phyloP scores from a whole-genome alignment of 1,140 invertebrate species.

The Drosophila littoralis region DNA sequence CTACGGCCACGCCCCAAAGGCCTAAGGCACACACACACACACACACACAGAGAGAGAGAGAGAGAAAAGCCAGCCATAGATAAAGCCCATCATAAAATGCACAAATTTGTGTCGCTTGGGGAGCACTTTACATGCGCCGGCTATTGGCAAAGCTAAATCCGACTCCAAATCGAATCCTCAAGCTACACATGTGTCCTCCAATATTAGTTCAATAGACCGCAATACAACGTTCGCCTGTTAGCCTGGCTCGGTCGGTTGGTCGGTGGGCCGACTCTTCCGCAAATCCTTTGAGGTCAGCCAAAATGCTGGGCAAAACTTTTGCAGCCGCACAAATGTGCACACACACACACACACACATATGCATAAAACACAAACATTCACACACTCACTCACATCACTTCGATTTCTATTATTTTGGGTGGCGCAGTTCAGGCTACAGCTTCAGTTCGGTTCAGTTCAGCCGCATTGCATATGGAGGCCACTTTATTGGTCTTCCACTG shows the following conservation, averaged over 20 bases:
- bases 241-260: slow-evolving; percentile 13
- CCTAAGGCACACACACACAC: neutral
- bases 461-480: slow-evolving; percentile 52
- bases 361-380: slow-evolving; percentile 18
- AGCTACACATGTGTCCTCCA: slow-evolving; percentile 21
- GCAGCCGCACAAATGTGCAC: slow-evolving; percentile 19
- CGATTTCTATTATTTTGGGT: slow-evolving; percentile 35
- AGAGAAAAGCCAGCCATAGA: slow-evolving; percentile 1
- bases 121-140: slow-evolving; percentile 54
- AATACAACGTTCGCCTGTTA: slow-evolving; percentile 18
- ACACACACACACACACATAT: slow-evolving; percentile 6
- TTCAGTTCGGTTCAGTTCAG: slow-evolving; percentile 41
- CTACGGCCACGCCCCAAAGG: neutral
- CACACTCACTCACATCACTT: slow-evolving; percentile 8
- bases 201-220: slow-evolving; percentile 74
- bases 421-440: slow-evolving; percentile 18
- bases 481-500: slow-evolving; percentile 61
- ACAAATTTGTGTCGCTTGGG: slow-evolving; percentile 66
- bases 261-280: slow-evolving; percentile 31
- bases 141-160: slow-evolving; percentile 27
- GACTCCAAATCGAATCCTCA: slow-evolving; percentile 19
- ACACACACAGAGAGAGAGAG: neutral
- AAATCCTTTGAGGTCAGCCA: slow-evolving; percentile 71
- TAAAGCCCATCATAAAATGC: slow-evolving; percentile 69
- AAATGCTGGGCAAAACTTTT: slow-evolving; percentile 52